Evolutionary conservation across 2,797 vertebrate genomes (phyloP), one percentile per base, ranked within the genome.

Genomic region (Pempheris klunzingeri): DNA sequence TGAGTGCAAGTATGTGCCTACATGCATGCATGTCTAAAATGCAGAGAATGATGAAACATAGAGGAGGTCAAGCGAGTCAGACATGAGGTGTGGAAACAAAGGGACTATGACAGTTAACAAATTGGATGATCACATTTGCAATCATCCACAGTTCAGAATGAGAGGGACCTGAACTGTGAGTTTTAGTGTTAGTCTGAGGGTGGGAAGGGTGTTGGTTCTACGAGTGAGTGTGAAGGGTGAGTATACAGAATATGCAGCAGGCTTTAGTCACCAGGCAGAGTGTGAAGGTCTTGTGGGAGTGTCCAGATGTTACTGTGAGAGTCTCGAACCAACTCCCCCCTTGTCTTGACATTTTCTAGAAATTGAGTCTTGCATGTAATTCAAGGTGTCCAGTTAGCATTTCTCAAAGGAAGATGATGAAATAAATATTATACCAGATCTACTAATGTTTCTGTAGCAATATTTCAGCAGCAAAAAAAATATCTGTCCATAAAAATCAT

Each of bases 281-380:
- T 88, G 91, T 87, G 80, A 92, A 86, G 81, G 80, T 82, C 84
- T 71, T 70, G 89, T 92, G 83, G 90, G 91, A 88, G 90, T 83
- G 81, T 85, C 81, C 85, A 87, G 88, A 92, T 92, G 92, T 93
- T 87, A 78, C 74, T 34, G 71, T 77, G 72, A 81, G 36, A 89
- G 60, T 75, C 49, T 28, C 0, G 0, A 62, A 66, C 20, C 17
- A 39, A 38, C 67, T 22, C 26, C 44, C 59, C 17, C 0, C 43
- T 34, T 43, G 32, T 39, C 49, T 69, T 85, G 83, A 77, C 85
- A 88, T 88, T 88, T 85, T 83, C 53, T 17, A 18, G 18, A 60
- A n/a, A 69, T 1, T 28, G 14, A 57, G 46, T 44, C 52, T 62
- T 44, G 17, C 32, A 17, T 74, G 66, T 60, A 47, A 65, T 76